Evolutionary conservation across 2,888 invertebrate genomes (phyloP).

Genomic region (Drosophila ustulata): DNA sequence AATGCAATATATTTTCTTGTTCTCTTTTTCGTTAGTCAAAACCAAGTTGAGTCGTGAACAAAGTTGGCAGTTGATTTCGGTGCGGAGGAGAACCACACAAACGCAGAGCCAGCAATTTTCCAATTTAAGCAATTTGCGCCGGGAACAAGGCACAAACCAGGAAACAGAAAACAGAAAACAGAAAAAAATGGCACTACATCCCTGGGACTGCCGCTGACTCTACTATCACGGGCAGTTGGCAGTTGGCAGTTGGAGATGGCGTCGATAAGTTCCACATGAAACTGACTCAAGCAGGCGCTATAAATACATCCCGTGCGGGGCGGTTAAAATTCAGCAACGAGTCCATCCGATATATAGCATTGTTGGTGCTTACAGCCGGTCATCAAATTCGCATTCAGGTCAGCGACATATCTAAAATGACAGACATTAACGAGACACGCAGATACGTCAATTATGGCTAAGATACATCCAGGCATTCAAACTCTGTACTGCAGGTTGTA

Average conservation of each 20-base stretch:
- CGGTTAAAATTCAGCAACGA: conserved; percentile 33
- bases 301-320: conserved; percentile 39
- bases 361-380: conserved; percentile 12
- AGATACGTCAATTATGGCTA: neutral
- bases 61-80: conserved; percentile 28
- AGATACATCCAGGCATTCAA: neutral
- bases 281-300: conserved; percentile 47
- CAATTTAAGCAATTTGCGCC: conserved; percentile 78
- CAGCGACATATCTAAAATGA: neutral
- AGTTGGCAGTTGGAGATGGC: conserved; percentile 47
- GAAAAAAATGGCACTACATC: conserved; percentile 26
- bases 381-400: conserved; percentile 17
- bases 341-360: conserved; percentile 25
- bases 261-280: conserved; percentile 61
- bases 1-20: conserved; percentile 64
- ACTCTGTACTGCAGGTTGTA: neutral
- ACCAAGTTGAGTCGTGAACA: conserved; percentile 51
- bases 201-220: conserved; percentile 9
- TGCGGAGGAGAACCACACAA: conserved; percentile 36
- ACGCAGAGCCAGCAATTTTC: conserved; percentile 77
- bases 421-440: neutral
- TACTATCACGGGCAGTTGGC: conserved; percentile 20
- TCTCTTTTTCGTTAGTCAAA: conserved; percentile 52
- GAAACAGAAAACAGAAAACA: conserved; percentile 16
- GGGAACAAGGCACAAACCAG: conserved; percentile 51